phyloP scores from a whole-genome alignment of 1,140 invertebrate genomes.

The Euborellia annulipes region DNA sequence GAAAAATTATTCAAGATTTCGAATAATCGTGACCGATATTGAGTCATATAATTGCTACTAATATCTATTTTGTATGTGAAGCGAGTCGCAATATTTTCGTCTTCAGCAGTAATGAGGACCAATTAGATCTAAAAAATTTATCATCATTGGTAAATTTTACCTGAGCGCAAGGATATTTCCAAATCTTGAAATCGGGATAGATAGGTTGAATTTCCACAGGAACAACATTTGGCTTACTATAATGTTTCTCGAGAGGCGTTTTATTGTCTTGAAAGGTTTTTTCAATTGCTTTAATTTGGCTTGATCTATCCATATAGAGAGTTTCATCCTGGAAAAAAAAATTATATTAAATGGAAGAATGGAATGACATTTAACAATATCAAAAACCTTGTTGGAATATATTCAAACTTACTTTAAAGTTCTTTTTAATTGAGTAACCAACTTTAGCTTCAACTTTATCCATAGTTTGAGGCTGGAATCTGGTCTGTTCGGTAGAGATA shows the following conservation, averaged over 20 bases:
- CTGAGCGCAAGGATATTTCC: constrained; percentile 96
- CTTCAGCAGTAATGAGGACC: no score
- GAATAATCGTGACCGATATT: no score
- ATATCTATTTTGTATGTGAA: no score
- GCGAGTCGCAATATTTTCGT: no score
- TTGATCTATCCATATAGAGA: constrained; percentile 90
- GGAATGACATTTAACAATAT: no score
- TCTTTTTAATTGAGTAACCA: constrained; percentile 94
- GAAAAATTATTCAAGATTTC: no score
- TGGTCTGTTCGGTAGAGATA: constrained; percentile 95
- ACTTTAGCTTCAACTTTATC: constrained; percentile 97
- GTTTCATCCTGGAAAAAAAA: constrained; percentile 55
- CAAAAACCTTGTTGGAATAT: not conserved
- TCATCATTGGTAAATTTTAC: no score
- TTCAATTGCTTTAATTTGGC: constrained; percentile 94
- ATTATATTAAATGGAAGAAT: not conserved
- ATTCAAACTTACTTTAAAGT: constrained; percentile 47
- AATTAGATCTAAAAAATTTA: no score
- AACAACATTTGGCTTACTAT: constrained; percentile 84
- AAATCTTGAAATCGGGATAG: constrained; percentile 90
- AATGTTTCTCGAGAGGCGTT: constrained; percentile 75
- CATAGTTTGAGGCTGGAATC: constrained; percentile 88
- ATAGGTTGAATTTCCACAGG: constrained; percentile 81
- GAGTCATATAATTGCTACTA: no score
- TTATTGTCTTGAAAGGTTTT: constrained; percentile 94